Conservation (phyloP, 2,888 invertebrate genomes). For the Nomada hirtipes region DNA sequence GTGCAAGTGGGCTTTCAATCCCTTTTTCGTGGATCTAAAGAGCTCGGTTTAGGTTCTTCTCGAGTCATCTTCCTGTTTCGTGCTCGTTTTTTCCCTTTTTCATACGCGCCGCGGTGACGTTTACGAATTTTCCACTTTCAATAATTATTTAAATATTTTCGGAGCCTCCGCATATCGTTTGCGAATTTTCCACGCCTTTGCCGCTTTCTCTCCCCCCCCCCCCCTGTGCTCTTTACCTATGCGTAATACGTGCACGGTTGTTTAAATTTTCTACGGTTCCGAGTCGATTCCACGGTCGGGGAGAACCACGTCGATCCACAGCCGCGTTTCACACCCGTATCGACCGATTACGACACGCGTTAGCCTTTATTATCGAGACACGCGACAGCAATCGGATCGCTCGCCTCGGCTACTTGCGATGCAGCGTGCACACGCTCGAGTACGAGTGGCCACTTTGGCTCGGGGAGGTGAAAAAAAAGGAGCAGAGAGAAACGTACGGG, state of each 20-base stretch:
- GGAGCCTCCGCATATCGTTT: not conserved
- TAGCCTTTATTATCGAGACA: constrained; percentile 59
- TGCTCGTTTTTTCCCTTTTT: no score
- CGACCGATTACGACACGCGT: constrained; percentile 57
- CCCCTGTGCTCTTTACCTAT: no score
- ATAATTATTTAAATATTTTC: no score
- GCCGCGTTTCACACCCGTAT: constrained; percentile 9
- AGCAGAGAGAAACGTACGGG: constrained; percentile 59
- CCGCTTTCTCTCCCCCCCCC: no score
- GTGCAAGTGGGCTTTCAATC: constrained; percentile 16
- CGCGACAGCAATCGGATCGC: constrained; percentile 68
- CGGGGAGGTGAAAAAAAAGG: constrained; percentile 27
- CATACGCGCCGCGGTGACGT: no score
- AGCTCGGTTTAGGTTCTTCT: no score
- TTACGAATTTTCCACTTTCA: no score
- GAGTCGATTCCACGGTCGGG: not conserved
- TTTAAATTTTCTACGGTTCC: not conserved
- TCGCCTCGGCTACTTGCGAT: constrained; percentile 60
- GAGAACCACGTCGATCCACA: not conserved
- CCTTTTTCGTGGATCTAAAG: not conserved
- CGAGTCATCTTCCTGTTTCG: no score
- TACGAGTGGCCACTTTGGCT: constrained; percentile 48
- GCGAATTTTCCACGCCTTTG: not conserved
- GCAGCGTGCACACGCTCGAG: constrained; percentile 58
- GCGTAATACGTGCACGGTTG: no score